Conservation (phyloP, 2,113 vertebrate species). For the Mobula birostris region DNA sequence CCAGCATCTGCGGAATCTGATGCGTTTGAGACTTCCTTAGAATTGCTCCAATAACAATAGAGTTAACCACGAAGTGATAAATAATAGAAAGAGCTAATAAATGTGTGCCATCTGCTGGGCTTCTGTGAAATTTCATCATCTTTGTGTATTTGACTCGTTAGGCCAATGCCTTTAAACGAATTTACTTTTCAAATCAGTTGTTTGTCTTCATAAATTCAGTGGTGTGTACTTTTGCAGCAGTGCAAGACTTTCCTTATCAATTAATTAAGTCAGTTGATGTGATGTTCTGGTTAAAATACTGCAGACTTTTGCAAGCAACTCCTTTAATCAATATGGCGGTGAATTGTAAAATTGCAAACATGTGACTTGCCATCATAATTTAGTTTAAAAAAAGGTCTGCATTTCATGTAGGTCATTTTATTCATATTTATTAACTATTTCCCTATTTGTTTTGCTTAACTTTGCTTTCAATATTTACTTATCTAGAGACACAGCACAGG, state of each 20-base stretch:
- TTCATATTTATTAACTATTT: conserved; percentile 32
- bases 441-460: neutral
- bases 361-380: conserved; percentile 23
- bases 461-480: neutral
- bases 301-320: conserved; percentile 3
- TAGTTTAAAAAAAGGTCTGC: conserved; percentile 13
- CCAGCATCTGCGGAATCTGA: no score
- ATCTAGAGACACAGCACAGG: no score
- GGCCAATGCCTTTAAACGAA: neutral
- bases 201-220: conserved; percentile 1
- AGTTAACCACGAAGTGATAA: conserved; percentile 18
- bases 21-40: neutral
- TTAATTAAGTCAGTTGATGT: neutral
- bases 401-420: conserved; percentile 32
- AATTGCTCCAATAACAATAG: neutral
- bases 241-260: conserved; percentile 11
- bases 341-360: neutral
- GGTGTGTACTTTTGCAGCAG: neutral
- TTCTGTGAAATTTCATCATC: conserved; percentile 25
- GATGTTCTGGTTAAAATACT: neutral
- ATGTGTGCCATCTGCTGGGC: conserved; percentile 36
- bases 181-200: neutral
- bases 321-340: conserved; percentile 29
- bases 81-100: conserved; percentile 34
- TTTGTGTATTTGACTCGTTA: neutral